Base-by-base conservation (phyloP, 2,797 vertebrate genomes). In the Alca torda region DNA sequence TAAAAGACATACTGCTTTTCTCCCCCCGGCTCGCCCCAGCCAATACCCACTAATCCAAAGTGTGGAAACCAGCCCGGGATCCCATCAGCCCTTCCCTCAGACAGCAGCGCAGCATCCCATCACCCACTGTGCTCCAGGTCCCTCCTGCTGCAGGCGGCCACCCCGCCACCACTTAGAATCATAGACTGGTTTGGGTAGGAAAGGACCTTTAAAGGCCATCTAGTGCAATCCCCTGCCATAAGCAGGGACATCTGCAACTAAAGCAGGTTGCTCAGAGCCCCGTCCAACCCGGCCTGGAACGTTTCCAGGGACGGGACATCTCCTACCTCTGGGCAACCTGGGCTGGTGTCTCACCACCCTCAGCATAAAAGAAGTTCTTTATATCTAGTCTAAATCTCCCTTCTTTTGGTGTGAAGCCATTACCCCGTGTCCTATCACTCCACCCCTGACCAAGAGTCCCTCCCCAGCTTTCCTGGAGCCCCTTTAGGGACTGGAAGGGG, bases 41-140 rank as follows among this genome's bases (percentile, higher is more conserved):
- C 1, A 3, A 10, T 56, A 41, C 19, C 25, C 16, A 2, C 53
- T 50, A 1, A 26, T 5, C 60, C 33, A 41, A 67, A 39, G 3
- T 39, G 45, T 86, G 79, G 64, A 70, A 35, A 20, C 5, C 21
- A 51, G 57, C 63, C 0, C 0, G 33, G 25, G 24, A n/a, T 35
- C 33, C 8, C 19, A 7, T 30, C 46, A 82, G 37, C 41, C 12
- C 2, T 0, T 11, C 31, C 24, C 46, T 75, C 19, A n/a, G 50
- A 31, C 0, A 1, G 51, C 61, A 54, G 26, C 6, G 1, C 31
- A 39, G n/a, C 2, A 2, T 24, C 45, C 41, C 35, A 14, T 41
- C n/a, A 4, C 72, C 61, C 8, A 1, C 30, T 11, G 6, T 26
- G 56, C 64, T 48, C 39, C 35, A 28, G 23, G 39, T 64, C 57